phyloP scores from a whole-genome alignment of 2,888 invertebrate species.

The Ceriagrion tenellum region DNA sequence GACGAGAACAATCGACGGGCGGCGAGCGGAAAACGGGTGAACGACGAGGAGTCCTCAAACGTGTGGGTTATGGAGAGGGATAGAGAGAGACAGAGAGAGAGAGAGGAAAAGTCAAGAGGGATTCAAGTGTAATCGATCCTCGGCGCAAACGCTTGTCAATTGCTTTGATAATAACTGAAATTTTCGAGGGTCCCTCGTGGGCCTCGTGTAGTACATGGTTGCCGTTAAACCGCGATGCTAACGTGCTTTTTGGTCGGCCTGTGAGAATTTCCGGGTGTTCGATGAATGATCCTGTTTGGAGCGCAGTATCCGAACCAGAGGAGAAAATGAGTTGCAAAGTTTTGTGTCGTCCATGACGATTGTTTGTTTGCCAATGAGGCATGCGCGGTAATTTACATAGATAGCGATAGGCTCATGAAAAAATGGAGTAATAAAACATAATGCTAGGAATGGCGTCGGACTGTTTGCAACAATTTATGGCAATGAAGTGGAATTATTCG shows the following conservation, averaged over 20 bases:
- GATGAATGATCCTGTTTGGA: not conserved
- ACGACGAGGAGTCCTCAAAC: not conserved
- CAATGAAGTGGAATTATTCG: not conserved
- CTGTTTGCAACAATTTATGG: not conserved
- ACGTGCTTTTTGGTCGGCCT: not conserved
- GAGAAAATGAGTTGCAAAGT: not conserved
- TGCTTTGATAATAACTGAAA: constrained; percentile 42
- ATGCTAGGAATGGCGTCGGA: not conserved
- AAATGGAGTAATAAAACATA: not conserved
- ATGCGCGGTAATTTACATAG: not conserved
- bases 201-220: not conserved
- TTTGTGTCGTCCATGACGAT: not conserved
- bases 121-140: constrained; percentile 72
- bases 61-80: not conserved
- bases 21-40: not conserved
- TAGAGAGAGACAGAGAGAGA: constrained; percentile 69
- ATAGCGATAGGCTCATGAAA: not conserved
- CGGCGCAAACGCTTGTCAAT: constrained; percentile 48
- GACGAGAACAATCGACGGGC: not conserved
- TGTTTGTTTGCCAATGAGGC: not conserved
- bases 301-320: not conserved
- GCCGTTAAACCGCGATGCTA: constrained; percentile 9
- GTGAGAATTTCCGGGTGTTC: not conserved
- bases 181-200: not conserved
- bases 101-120: constrained; percentile 70